Evolutionary conservation across 2,888 invertebrate genomes (phyloP).

Genomic region (Drosophila sordidula): DNA sequence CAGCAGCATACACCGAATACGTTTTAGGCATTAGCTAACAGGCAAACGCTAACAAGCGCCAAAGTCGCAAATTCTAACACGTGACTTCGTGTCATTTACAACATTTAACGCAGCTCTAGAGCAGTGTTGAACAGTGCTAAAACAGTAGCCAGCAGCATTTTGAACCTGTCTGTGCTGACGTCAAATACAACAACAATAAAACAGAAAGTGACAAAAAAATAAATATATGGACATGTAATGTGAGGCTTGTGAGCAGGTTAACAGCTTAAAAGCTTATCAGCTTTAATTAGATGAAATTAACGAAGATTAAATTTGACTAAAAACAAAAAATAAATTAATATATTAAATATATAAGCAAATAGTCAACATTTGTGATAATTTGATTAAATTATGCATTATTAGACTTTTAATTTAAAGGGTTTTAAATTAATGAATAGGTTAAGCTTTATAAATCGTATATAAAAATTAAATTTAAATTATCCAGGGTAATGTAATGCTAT

Average conservation of each 20-base stretch:
- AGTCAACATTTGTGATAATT: constrained; percentile 4
- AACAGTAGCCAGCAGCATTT: constrained; percentile 29
- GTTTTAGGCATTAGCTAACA: constrained; percentile 74
- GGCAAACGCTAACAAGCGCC: constrained; percentile 76
- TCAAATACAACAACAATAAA: background rate
- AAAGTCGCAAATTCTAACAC: constrained; percentile 78
- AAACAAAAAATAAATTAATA: background rate
- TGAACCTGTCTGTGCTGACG: constrained; percentile 19
- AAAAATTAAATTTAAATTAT: no score
- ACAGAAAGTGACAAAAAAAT: constrained; percentile 7
- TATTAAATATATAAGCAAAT: background rate
- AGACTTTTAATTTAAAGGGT: background rate
- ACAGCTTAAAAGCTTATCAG: constrained; percentile 46
- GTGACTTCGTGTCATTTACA: constrained; percentile 82
- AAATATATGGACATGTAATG: constrained; percentile 4
- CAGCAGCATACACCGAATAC: constrained; percentile 68
- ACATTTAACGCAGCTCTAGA: constrained; percentile 59
- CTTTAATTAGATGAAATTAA: constrained; percentile 42
- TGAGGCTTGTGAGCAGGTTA: constrained; percentile 23
- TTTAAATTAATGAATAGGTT: constrained; percentile 1
- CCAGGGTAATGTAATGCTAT: background rate
- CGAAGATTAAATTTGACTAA: background rate
- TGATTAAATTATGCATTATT: constrained; percentile 8
- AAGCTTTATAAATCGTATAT: background rate
- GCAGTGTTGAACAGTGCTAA: constrained; percentile 28